phyloP scores from a whole-genome alignment of 2,113 vertebrate species.

The Polypterus senegalus region DNA sequence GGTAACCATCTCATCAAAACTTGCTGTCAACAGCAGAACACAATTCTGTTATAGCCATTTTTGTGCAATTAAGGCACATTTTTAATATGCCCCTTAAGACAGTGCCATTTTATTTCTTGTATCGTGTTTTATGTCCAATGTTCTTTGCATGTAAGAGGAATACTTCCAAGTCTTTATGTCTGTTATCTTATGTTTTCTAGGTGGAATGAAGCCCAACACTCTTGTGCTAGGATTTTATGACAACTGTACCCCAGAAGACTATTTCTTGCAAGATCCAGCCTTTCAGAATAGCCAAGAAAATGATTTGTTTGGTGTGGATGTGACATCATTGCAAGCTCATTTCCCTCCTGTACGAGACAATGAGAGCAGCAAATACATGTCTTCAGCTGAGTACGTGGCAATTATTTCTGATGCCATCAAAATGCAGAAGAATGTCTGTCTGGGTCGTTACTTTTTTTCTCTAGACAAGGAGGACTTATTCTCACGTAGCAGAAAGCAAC shows the following conservation, averaged over 20 bases:
- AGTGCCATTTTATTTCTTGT: too few relatives aligned
- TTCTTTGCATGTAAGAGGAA: too few relatives aligned
- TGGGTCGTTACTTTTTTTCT: slow-evolving; percentile 62
- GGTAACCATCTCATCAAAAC: too few relatives aligned
- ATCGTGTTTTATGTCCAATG: too few relatives aligned
- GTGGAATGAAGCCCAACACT: slow-evolving; percentile 85
- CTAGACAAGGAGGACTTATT: slow-evolving; percentile 32
- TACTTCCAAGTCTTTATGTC: too few relatives aligned
- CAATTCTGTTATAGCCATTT: too few relatives aligned
- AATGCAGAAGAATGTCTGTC: slow-evolving; percentile 81
- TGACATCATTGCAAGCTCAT: slow-evolving; percentile 65
- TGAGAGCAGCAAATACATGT: slow-evolving; percentile 55
- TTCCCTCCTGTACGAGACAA: slow-evolving; percentile 65
- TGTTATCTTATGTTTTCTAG: slow-evolving; percentile 30
- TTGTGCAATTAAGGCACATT: too few relatives aligned
- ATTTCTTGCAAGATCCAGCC: slow-evolving; percentile 65
- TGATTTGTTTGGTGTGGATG: slow-evolving; percentile 62
- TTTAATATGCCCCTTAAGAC: too few relatives aligned
- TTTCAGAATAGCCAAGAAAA: slow-evolving; percentile 50
- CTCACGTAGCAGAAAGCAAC: slow-evolving; percentile 26
- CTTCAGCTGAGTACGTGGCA: slow-evolving; percentile 68
- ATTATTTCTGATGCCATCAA: slow-evolving; percentile 74
- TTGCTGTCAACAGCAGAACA: too few relatives aligned
- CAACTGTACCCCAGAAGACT: slow-evolving; percentile 64
- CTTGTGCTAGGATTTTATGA: slow-evolving; percentile 80